These are phyloP conservation scores for Vidua chalybeata DNA, from an alignment of 2,113 vertebrate genomes.

Conservation along the genomic window DNA sequence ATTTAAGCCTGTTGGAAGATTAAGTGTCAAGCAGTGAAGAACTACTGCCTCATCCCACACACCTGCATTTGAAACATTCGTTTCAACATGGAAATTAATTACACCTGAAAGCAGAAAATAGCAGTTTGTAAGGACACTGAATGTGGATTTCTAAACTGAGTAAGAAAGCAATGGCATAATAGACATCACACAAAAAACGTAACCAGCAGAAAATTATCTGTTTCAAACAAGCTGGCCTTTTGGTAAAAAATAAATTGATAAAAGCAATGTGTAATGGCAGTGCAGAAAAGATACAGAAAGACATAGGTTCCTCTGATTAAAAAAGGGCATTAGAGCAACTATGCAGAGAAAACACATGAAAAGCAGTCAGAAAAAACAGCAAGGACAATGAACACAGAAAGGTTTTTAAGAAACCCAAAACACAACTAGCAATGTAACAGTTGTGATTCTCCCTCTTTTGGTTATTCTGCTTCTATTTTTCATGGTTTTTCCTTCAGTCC, in stretches of 20 bases:
- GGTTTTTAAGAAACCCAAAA: not conserved
- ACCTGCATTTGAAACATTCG: not conserved
- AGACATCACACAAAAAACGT: not conserved
- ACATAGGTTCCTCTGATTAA: not conserved
- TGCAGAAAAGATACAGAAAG: not conserved
- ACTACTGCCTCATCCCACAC: constrained; percentile 29
- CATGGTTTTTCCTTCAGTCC: not conserved
- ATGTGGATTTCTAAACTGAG: not conserved
- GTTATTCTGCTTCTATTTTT: not conserved
- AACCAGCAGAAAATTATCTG: not conserved
- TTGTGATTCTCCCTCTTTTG: not conserved
- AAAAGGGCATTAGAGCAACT: not conserved
- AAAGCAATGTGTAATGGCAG: not conserved
- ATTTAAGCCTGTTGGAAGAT: constrained; percentile 60
- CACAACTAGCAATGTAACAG: not conserved
- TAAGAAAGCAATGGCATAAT: not conserved
- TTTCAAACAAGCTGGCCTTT: not conserved
- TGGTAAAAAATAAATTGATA: not conserved
- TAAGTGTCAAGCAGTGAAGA: constrained; percentile 52
- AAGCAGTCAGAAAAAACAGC: not conserved
- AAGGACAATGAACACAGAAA: not conserved
- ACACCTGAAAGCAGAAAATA: constrained; percentile 7
- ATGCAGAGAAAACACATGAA: not conserved
- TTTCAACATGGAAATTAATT: constrained; percentile 33
- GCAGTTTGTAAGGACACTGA: not conserved